These are phyloP conservation scores for Tetragnatha versicolor DNA, from an alignment of 1,140 invertebrate genomes.

Conservation along the genomic window DNA sequence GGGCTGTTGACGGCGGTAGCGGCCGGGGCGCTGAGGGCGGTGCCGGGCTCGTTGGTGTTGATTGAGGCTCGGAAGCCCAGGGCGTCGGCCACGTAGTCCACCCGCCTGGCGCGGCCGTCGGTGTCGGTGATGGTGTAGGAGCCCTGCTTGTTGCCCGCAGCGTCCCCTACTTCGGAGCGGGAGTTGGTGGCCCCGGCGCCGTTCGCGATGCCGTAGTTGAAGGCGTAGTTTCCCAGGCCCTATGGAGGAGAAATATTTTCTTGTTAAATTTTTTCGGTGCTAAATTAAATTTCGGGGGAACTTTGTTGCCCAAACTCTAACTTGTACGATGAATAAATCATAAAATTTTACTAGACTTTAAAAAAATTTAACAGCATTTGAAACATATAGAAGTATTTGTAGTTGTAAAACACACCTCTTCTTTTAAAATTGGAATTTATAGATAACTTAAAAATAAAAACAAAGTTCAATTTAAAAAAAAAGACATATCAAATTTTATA, in stretches of 20 bases:
- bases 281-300: too few relatives aligned
- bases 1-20: neutral
- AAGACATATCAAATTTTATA: too few relatives aligned
- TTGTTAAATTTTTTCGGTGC: neutral
- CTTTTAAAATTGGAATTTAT: too few relatives aligned
- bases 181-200: conserved; percentile 34
- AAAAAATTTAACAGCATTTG: too few relatives aligned
- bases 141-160: conserved; percentile 55
- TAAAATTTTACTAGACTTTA: too few relatives aligned
- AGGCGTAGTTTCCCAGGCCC: conserved; percentile 10
- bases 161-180: conserved; percentile 57
- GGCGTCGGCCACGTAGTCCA: conserved; percentile 56
- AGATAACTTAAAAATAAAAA: too few relatives aligned
- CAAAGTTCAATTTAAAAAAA: too few relatives aligned
- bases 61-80: conserved; percentile 9
- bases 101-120: conserved; percentile 53
- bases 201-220: neutral
- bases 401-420: too few relatives aligned
- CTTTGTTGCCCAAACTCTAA: too few relatives aligned
- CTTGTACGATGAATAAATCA: too few relatives aligned
- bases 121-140: conserved; percentile 52
- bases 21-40: conserved; percentile 24
- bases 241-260: neutral
- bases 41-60: conserved; percentile 2
- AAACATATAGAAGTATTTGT: too few relatives aligned